phyloP scores from a whole-genome alignment of 2,888 invertebrate species.

The Pristionchus mayeri region DNA sequence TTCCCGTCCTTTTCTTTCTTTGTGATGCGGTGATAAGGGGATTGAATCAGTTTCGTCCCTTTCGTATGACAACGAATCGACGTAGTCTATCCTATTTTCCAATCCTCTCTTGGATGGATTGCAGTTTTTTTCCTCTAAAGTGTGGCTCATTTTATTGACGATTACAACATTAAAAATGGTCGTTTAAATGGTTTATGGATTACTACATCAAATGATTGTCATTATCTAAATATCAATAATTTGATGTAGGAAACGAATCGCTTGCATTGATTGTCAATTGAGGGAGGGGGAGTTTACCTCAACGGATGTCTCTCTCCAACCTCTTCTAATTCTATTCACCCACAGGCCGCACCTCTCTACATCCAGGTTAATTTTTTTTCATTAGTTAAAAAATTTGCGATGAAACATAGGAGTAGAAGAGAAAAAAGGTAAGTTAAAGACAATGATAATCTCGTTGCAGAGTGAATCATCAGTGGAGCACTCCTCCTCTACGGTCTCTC shows the following conservation, averaged over 20 bases:
- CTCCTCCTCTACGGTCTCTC: constrained; percentile 15
- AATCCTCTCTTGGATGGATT: background rate
- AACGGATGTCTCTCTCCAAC: constrained; percentile 4
- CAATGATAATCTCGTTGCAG: too few species aligned
- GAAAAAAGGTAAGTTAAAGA: too few species aligned
- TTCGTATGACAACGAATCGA: background rate
- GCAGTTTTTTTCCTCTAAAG: background rate
- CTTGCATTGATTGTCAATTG: background rate
- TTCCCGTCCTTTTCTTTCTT: constrained; percentile 4
- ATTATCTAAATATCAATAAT: background rate
- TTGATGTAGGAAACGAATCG: too few species aligned
- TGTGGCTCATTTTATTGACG: background rate
- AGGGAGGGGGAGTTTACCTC: background rate
- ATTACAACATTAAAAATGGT: background rate
- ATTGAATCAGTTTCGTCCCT: constrained; percentile 30
- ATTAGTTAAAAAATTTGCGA: too few species aligned
- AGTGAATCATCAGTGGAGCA: background rate
- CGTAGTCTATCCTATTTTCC: background rate
- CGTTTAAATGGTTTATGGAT: background rate
- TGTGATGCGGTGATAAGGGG: constrained; percentile 30
- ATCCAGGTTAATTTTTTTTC: background rate
- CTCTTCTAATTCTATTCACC: background rate
- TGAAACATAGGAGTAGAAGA: too few species aligned
- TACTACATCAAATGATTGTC: too few species aligned
- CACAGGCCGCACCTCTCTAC: background rate